Evolutionary conservation across 2,888 invertebrate species (phyloP).

Genomic region (Eudasyphora cyanicolor): DNA sequence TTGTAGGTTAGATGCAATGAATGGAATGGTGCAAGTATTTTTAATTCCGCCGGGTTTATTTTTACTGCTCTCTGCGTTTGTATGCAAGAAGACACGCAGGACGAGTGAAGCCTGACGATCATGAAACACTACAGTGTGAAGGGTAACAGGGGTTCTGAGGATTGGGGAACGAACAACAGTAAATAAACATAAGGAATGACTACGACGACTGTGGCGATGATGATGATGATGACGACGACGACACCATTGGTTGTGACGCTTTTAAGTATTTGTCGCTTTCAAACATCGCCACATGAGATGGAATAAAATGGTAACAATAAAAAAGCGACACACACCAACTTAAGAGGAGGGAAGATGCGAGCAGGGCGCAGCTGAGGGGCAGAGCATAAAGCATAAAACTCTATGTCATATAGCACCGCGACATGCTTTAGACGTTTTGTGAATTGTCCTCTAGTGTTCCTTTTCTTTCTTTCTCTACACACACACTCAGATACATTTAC

Average conservation of each 20-base stretch:
- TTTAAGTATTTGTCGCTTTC: conserved; percentile 41
- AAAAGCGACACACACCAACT: not conserved
- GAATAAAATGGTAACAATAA: conserved; percentile 19
- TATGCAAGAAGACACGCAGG: not conserved
- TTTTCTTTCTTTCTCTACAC: not conserved
- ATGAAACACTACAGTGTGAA: not conserved
- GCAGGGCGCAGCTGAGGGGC: too few relatives aligned
- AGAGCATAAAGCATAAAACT: conserved; percentile 27
- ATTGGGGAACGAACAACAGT: not conserved
- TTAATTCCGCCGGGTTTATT: conserved; percentile 30
- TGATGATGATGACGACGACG: not conserved
- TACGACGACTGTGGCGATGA: not conserved
- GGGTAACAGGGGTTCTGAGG: not conserved
- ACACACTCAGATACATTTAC: conserved; percentile 7
- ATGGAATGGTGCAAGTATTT: conserved; percentile 16
- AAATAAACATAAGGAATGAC: conserved; percentile 19
- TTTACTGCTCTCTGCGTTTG: not conserved
- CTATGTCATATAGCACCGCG: conserved; percentile 39
- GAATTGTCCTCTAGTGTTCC: too few relatives aligned
- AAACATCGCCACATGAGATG: conserved; percentile 48
- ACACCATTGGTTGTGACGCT: conserved; percentile 20
- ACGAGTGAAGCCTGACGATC: not conserved
- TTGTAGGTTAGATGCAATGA: not conserved
- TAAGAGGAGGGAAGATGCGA: too few relatives aligned
- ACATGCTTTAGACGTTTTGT: conserved; percentile 50